Base-by-base conservation (phyloP, 2,113 vertebrate genomes). In the Scartelaos histophorus region DNA sequence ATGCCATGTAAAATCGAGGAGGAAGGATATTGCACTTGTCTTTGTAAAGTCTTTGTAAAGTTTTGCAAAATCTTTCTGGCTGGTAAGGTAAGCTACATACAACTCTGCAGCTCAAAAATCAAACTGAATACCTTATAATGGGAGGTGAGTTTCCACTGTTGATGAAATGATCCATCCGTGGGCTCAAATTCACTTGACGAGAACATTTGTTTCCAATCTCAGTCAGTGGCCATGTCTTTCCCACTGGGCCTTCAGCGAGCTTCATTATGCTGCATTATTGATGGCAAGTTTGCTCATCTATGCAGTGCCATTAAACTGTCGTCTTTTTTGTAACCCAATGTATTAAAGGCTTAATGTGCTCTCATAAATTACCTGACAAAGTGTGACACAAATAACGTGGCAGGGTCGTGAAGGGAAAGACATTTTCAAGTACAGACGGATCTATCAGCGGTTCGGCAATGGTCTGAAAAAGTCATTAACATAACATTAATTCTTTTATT, bases 361-460 rank as follows among this genome's bases (percentile, higher is more conserved):
- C 56, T 81, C 78, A 86, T 93, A 93, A 92, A 93, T 93, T 93
- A 93, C 89, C 92, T 93, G 91, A 93, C 92, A 92, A 91, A 85
- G 85, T 82, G 77, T 85, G 81, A 91, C 83, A 89, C 74, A 84
- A 79, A 85, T 85, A 89, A 22, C 38, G 81, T 29, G 46, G 78
- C 73, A 76, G 71, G 25, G 73, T 82, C 88, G 77, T 86, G 78
- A 57, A 72, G 80, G 72, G 85, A 89, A 90, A 92, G 73, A 88
- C 84, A 86, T 85, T 89, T 91, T 89, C 82, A 84, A 82, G 84
- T 88, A 71, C 81, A 85, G 85, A 92, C 79, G 84, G 88, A 90
- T 86, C 81, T 85, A 82, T 89, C 87, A 86, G 85, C 71, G 65
- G 73, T 51, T 68, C 75, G 77, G 83, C 88, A 89, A 90, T 85